phyloP scores from a whole-genome alignment of 2,797 vertebrate species.

The Oryzias sinensis region DNA sequence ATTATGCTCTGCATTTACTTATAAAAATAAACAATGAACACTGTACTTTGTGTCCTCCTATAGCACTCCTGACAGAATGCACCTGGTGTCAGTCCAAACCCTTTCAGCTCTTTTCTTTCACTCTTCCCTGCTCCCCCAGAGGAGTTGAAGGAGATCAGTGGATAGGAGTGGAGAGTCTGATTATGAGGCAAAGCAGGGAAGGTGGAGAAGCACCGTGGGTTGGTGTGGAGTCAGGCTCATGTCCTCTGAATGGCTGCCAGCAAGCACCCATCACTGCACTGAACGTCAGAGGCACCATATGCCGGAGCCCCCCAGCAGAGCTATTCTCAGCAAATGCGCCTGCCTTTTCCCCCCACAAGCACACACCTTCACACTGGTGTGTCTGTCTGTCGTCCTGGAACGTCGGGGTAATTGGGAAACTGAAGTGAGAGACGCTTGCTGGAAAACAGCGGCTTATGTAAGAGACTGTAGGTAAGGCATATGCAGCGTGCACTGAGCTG shows the following conservation, averaged over 20 bases:
- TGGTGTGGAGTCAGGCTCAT: slow-evolving; percentile 10
- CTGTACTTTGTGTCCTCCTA: slow-evolving; percentile 11
- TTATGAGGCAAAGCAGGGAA: slow-evolving; percentile 22
- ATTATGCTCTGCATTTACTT: background rate
- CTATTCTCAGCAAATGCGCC: slow-evolving; percentile 37
- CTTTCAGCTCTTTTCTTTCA: slow-evolving; percentile 30
- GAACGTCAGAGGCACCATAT: slow-evolving; percentile 48
- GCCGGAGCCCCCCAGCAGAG: slow-evolving; percentile 33
- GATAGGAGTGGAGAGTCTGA: slow-evolving; percentile 27
- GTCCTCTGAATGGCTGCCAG: slow-evolving; percentile 35
- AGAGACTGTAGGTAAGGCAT: slow-evolving; percentile 56
- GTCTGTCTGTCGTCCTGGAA: slow-evolving; percentile 25
- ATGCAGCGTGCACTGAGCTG: slow-evolving; percentile 37
- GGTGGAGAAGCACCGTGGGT: background rate
- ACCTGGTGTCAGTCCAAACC: slow-evolving; percentile 42
- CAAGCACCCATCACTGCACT: slow-evolving; percentile 26
- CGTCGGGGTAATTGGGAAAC: slow-evolving; percentile 34
- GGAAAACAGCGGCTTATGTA: slow-evolving; percentile 56
- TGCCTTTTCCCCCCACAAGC: slow-evolving; percentile 7
- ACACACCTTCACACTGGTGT: slow-evolving; percentile 12
- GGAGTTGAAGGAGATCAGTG: slow-evolving; percentile 18
- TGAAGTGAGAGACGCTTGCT: slow-evolving; percentile 38
- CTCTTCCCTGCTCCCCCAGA: slow-evolving; percentile 22
- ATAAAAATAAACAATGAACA: slow-evolving; percentile 6
- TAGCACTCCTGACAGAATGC: slow-evolving; percentile 51